These are phyloP conservation scores for Falco punctatus DNA, from an alignment of 2,113 vertebrate genomes.

Conservation along the genomic window DNA sequence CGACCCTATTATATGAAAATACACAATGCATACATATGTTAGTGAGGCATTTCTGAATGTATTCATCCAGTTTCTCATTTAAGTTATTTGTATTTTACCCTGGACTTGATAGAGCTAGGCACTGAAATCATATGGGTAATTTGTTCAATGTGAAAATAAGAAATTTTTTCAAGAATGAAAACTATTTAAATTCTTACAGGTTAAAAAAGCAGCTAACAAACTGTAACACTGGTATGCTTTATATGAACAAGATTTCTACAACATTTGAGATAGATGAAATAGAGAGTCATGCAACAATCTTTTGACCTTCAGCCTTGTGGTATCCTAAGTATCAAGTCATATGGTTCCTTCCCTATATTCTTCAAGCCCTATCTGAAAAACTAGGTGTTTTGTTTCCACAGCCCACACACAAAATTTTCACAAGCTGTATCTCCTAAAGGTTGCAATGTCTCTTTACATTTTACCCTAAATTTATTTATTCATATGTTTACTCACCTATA, in stretches of 20 bases:
- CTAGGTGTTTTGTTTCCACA: not conserved
- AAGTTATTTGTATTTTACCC: not conserved
- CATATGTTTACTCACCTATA: not conserved
- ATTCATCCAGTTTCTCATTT: not conserved
- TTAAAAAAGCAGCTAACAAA: not conserved
- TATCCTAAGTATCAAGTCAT: not conserved
- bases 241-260: not conserved
- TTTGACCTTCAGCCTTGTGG: not conserved
- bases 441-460: not conserved
- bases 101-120: not conserved
- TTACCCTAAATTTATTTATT: not conserved
- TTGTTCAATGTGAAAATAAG: not conserved
- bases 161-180: not conserved
- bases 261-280: not conserved
- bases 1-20: not conserved
- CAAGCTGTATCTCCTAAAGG: not conserved
- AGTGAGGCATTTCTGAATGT: not conserved
- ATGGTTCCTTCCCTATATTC: not conserved
- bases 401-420: not conserved
- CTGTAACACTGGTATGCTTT: not conserved
- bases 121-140: not conserved
- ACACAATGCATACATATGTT: accelerated
- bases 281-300: not conserved
- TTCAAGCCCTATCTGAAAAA: not conserved
- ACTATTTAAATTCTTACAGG: not conserved